Base-by-base conservation (phyloP, 1,140 invertebrate species). In the Lepidotrigona ventralis region DNA sequence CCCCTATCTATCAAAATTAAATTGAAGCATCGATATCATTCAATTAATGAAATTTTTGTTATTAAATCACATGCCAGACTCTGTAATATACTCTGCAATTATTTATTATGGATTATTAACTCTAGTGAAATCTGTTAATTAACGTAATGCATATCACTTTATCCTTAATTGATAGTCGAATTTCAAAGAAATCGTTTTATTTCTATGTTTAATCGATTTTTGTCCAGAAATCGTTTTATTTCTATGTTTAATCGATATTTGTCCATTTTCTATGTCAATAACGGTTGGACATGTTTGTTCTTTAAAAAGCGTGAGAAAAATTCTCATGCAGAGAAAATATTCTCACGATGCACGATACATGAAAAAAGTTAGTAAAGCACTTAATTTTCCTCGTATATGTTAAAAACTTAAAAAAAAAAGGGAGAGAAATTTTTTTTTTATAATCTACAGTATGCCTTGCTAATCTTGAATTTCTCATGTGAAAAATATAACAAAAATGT, bases 171-270 rank as follows among this genome's bases (percentile, higher is more conserved):
- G 64, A 54, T 54, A 53, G 54, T 64, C 21, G 29, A 56, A 77
- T 77, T 46, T 5, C 17, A 68, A 68, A 69, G 0, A 78, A 64
- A 78, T n/a, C n/a, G 19, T 60, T 75, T 75, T 21, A 63, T 63
- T 76, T 63, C 19, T 46, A n/a, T 4, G 33, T 46, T 63, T 63
- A 23, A 26, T 39, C 58, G 68, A 46, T 46, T 46, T 17, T 15
- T 76, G n/a, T n/a, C n/a, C n/a, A n/a, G n/a, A n/a, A n/a, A n/a
- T n/a, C 33, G 56, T 46, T 64, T 64, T 23, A 23, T 14, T 46
- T 39, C n/a, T n/a, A n/a, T 26, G 9, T 39, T 58, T 39, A 53
- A 11, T 29, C 14, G 17, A 17, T n/a, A 46, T 46, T 15, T 51
- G 39, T 9, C 11, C 12, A n/a, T 39, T 51, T 70, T 70, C 39